These are phyloP conservation scores for Tetheella fluctuosa DNA, from an alignment of 2,888 invertebrate genomes.

Conservation along the genomic window DNA sequence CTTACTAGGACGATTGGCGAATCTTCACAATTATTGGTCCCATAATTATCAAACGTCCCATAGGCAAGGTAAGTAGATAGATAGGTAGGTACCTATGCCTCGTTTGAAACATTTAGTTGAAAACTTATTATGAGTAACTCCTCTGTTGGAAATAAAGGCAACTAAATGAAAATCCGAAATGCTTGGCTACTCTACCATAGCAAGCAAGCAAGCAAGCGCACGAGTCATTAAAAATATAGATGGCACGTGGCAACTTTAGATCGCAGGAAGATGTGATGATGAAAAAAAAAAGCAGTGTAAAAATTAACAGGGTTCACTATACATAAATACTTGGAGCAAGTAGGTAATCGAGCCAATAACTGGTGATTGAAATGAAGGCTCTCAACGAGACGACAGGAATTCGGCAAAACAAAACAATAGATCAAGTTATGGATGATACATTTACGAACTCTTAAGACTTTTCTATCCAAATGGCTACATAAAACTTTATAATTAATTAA, in stretches of 20 bases:
- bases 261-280: background rate
- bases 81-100: too few relatives aligned
- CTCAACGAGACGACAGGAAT: background rate
- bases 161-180: background rate
- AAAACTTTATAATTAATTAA: too few relatives aligned
- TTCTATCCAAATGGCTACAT: too few relatives aligned
- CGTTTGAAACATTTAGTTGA: background rate
- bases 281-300: too few relatives aligned
- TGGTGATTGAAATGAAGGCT: too few relatives aligned
- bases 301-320: too few relatives aligned
- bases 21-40: background rate
- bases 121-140: too few relatives aligned
- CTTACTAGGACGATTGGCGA: slow-evolving; percentile 10
- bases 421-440: background rate
- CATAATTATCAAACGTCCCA: too few relatives aligned
- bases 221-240: background rate
- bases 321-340: too few relatives aligned
- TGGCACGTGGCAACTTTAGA: background rate
- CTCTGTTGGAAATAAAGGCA: background rate
- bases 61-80: too few relatives aligned
- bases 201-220: background rate
- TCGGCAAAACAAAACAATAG: background rate
- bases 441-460: too few relatives aligned
- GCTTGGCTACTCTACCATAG: background rate
- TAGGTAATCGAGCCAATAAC: too few relatives aligned